A percentile compares a stretch with the other conserved stretches of the same genome.
These are phyloP conservation scores for Zosterops borbonicus DNA, from an alignment of 2,113 vertebrate species.

Conservation along the genomic window DNA sequence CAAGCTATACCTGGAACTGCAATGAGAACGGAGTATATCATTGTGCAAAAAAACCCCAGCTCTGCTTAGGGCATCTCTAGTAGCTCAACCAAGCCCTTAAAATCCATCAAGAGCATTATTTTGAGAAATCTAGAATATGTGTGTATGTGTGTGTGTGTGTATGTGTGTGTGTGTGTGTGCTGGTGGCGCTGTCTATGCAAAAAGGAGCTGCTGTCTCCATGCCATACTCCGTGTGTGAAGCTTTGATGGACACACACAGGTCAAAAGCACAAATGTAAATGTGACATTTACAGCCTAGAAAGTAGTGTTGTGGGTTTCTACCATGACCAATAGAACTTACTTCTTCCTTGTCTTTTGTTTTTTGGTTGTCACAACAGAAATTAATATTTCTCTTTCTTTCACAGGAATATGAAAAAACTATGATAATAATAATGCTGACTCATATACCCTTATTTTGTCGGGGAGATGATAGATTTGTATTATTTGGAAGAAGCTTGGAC, in stretches of 20 bases:
- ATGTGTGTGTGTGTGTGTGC: rapidly evolving
- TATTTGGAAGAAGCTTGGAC: neutral
- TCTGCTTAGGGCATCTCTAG: neutral
- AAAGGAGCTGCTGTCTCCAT: neutral
- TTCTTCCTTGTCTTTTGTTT: neutral
- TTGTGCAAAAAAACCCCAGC: neutral
- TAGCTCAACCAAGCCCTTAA: neutral
- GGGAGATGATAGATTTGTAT: neutral
- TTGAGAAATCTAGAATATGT: neutral
- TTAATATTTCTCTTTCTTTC: neutral
- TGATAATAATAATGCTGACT: neutral
- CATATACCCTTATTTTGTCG: neutral
- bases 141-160: neutral
- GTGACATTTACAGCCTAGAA: neutral
- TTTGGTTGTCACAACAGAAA: neutral
- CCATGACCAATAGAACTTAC: neutral
- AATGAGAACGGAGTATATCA: neutral
- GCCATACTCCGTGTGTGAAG: neutral
- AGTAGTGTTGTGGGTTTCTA: neutral
- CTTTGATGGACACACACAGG: neutral
- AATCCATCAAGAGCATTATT: neutral
- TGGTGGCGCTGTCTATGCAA: neutral
- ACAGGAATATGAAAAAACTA: neutral
- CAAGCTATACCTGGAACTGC: neutral
- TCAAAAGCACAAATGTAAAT: neutral